phyloP scores from a whole-genome alignment of 1,140 invertebrate species.

The Phymastichus coffea region DNA sequence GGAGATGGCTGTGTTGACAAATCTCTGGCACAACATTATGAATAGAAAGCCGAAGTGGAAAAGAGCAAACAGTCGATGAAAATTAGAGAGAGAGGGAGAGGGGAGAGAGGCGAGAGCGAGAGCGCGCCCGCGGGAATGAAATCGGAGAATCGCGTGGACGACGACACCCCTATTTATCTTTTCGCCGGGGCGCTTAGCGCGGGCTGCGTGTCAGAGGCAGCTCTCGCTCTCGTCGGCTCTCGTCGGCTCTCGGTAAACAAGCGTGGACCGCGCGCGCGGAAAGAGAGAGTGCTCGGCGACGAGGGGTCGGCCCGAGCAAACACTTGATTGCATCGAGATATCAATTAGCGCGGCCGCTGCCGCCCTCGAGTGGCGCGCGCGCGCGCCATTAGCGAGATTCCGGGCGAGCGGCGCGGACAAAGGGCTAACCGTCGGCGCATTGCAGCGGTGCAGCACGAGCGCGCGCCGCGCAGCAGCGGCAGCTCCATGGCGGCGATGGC shows the following conservation, averaged over 20 bases:
- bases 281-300: neutral
- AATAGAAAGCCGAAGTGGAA: too few relatives aligned
- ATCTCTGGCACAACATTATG: too few relatives aligned
- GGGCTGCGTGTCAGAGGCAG: conserved; percentile 44
- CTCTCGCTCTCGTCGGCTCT: too few relatives aligned
- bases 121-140: neutral
- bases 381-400: too few relatives aligned
- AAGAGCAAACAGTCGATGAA: conserved; percentile 10
- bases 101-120: too few relatives aligned
- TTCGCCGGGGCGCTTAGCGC: neutral
- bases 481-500: conserved; percentile 42
- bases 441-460: conserved; percentile 86
- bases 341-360: conserved; percentile 52
- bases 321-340: conserved; percentile 54
- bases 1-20: too few relatives aligned
- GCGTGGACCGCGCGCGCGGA: conserved; percentile 3
- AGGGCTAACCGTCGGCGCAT: too few relatives aligned
- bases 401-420: too few relatives aligned
- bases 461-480: conserved; percentile 70
- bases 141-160: neutral
- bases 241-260: conserved; percentile 52
- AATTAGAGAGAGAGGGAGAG: too few relatives aligned
- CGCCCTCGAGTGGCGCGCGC: neutral
- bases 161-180: neutral
- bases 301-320: too few relatives aligned